A percentile compares a stretch with the other conserved stretches of the same genome.
Evolutionary conservation across 2,113 vertebrate genomes (phyloP).

Genomic region (Electrona antarctica): DNA sequence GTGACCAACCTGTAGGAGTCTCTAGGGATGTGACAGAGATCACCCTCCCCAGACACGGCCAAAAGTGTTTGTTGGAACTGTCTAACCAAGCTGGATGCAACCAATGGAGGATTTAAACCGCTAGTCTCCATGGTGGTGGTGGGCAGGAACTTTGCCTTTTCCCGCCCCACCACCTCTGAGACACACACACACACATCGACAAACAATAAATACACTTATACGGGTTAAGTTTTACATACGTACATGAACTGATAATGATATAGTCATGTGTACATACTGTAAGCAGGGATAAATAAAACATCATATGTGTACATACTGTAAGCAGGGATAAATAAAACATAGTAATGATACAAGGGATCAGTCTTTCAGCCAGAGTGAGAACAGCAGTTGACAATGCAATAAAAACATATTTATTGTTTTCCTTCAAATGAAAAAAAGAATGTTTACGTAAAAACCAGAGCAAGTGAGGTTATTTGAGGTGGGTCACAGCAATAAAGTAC

Average conservation of each 20-base stretch:
- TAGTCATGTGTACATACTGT: neutral
- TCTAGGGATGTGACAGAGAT: no score
- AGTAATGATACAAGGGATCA: neutral
- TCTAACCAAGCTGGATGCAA: no score
- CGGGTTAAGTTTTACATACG: no score
- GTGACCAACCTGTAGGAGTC: no score
- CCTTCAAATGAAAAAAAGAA: constrained; percentile 39
- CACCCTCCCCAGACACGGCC: no score
- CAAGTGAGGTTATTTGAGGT: constrained; percentile 4
- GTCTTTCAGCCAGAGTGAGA: constrained; percentile 15
- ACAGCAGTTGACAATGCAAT: constrained; percentile 5
- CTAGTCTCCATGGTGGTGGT: no score
- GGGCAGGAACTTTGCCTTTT: no score
- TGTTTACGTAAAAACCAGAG: neutral
- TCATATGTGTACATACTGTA: no score
- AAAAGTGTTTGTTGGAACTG: no score
- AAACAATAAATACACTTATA: no score
- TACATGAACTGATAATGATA: no score
- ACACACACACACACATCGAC: constrained; percentile 12
- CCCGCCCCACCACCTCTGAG: neutral
- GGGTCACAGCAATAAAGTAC: neutral
- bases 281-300: neutral
- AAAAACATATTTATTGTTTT: neutral
- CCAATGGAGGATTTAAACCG: no score
- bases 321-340: neutral